Evolutionary conservation across 2,888 invertebrate genomes (phyloP).

Genomic region (Chrysolina americana): DNA sequence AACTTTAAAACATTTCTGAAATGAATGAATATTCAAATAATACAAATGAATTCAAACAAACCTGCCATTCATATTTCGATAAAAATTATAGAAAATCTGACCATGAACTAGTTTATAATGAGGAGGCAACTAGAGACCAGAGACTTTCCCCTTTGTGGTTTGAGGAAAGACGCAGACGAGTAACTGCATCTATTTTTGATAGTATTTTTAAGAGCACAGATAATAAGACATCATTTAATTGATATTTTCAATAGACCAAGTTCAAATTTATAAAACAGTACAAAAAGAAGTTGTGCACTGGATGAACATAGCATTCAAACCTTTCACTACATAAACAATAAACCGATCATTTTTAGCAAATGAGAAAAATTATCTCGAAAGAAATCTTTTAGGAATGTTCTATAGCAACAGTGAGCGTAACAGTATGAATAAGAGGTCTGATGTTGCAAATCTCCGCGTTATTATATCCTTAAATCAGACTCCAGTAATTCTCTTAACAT

Average conservation of each 20-base stretch:
- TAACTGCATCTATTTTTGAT: conserved; percentile 25
- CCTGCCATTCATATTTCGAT: conserved; percentile 10
- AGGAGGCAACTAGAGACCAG: background rate
- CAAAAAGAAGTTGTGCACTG: no score
- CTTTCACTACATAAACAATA: no score
- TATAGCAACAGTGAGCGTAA: no score
- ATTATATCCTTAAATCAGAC: no score
- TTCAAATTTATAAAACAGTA: background rate
- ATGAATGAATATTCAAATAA: background rate
- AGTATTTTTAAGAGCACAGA: background rate
- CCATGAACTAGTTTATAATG: background rate
- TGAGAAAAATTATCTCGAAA: no score
- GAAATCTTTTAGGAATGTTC: no score
- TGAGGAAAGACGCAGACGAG: conserved; percentile 23
- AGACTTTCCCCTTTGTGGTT: conserved; percentile 18
- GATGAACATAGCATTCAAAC: no score
- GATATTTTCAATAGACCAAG: background rate
- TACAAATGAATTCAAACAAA: no score
- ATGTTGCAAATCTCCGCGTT: no score
- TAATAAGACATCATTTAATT: conserved; percentile 2
- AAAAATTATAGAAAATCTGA: conserved; percentile 16
- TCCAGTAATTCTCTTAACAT: no score
- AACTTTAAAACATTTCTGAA: background rate
- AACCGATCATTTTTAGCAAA: no score
- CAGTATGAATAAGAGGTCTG: no score